Conservation (phyloP, 2,888 invertebrate species). For the Pyrochroa serraticornis region DNA sequence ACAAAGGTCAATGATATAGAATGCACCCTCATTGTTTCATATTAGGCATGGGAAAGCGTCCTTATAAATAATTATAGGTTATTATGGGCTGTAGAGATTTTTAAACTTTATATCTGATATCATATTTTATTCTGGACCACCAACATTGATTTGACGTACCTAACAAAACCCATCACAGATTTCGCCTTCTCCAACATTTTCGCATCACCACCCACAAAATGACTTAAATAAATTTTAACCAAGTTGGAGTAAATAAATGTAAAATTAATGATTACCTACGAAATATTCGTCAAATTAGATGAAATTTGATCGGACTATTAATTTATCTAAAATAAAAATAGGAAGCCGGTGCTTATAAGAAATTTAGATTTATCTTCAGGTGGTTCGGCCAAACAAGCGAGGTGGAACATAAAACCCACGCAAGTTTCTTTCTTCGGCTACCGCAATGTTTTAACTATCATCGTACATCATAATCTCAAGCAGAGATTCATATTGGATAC, state of each 20-base stretch:
- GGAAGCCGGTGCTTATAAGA: conserved; percentile 12
- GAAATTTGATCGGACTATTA: conserved; percentile 14
- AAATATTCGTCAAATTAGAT: conserved; percentile 15
- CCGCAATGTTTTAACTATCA: conserved; percentile 47
- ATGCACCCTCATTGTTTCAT: conserved; percentile 52
- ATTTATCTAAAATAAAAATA: conserved; percentile 18
- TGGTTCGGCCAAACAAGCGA: conserved; percentile 46
- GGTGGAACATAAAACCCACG: conserved; percentile 50
- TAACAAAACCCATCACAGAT: conserved; percentile 12
- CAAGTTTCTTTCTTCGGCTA: conserved; percentile 46
- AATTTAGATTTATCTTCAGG: conserved; percentile 41
- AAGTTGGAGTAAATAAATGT: too few species aligned
- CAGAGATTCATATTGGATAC: conserved; percentile 47
- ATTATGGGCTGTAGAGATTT: conserved; percentile 49
- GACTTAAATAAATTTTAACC: too few species aligned
- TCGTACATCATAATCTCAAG: conserved; percentile 50
- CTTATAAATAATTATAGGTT: conserved; percentile 52
- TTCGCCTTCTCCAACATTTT: too few species aligned
- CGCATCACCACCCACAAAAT: too few species aligned
- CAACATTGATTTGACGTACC: conserved; percentile 44
- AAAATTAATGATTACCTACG: neutral
- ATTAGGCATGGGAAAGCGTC: conserved; percentile 54
- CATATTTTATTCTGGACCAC: conserved; percentile 54
- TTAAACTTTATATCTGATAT: conserved; percentile 51
- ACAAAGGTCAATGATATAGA: conserved; percentile 31